phyloP scores from a whole-genome alignment of 2,888 invertebrate species.

The Lepas anatifera region DNA sequence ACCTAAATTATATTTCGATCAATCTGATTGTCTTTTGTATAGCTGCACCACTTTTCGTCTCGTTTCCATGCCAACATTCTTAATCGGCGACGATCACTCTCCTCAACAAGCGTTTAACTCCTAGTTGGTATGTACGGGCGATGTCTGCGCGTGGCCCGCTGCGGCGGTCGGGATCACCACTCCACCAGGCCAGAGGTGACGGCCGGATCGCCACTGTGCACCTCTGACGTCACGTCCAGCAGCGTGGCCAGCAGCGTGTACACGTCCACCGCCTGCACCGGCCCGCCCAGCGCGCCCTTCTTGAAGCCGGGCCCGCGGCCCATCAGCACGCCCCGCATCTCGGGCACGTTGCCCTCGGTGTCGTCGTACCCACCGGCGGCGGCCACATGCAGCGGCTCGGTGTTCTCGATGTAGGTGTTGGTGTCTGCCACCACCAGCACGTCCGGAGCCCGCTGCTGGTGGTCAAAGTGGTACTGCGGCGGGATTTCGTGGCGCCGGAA shows the following conservation, averaged over 20 bases:
- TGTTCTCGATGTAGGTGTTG: slow-evolving; percentile 24
- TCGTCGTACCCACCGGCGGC: slow-evolving; percentile 16
- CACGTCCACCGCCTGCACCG: slow-evolving; percentile 38
- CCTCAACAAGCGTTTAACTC: no score
- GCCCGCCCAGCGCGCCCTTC: slow-evolving; percentile 29
- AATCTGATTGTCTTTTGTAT: no score
- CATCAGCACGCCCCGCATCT: slow-evolving; percentile 31
- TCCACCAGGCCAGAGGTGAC: neutral
- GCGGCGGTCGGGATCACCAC: neutral
- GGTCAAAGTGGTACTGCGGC: slow-evolving; percentile 35
- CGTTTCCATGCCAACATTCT: no score
- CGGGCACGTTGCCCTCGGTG: slow-evolving; percentile 28
- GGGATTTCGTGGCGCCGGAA: slow-evolving; percentile 37
- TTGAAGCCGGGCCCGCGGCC: slow-evolving; percentile 34
- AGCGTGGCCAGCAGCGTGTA: slow-evolving; percentile 39
- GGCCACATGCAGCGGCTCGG: neutral
- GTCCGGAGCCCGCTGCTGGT: slow-evolving; percentile 34
- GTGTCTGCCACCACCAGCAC: slow-evolving; percentile 37
- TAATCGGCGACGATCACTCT: no score
- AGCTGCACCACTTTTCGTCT: no score
- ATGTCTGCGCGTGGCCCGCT: no score
- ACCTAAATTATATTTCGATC: no score
- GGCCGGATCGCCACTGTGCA: slow-evolving; percentile 30
- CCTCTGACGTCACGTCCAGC: slow-evolving; percentile 33
- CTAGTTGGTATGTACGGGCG: no score